phyloP scores from a whole-genome alignment of 2,113 vertebrate genomes.

The Mastomys natalensis region DNA sequence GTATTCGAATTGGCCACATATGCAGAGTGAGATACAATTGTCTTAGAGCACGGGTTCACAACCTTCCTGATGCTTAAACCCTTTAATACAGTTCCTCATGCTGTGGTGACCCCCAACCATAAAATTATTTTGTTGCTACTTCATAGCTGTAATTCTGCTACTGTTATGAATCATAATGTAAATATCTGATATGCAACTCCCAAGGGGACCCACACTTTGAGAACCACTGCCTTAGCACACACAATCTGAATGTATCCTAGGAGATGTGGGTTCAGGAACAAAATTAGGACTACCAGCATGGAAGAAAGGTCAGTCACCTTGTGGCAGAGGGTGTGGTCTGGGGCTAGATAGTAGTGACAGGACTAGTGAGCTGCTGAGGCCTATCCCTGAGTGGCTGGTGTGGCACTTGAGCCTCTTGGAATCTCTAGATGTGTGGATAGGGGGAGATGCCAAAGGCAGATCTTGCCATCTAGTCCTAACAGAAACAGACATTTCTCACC shows the following conservation, averaged over 20 bases:
- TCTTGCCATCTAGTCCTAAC: background rate
- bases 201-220: background rate
- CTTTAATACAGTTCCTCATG: background rate
- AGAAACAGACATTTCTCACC: background rate
- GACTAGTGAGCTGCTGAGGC: fast-evolving
- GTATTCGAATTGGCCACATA: background rate
- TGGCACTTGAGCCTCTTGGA: background rate
- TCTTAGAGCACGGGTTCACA: background rate
- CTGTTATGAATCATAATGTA: background rate
- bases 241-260: background rate
- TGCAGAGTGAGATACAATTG: background rate
- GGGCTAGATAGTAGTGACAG: background rate
- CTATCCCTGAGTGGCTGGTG: background rate
- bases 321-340: background rate
- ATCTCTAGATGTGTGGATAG: background rate
- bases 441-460: background rate
- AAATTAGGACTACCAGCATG: background rate
- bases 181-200: background rate
- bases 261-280: background rate
- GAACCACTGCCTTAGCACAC: background rate
- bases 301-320: background rate
- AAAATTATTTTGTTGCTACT: background rate
- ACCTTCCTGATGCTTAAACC: background rate
- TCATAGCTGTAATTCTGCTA: background rate
- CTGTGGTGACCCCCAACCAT: background rate